phyloP scores from a whole-genome alignment of 1,140 invertebrate species.

The Tetramorium parvispinum region DNA sequence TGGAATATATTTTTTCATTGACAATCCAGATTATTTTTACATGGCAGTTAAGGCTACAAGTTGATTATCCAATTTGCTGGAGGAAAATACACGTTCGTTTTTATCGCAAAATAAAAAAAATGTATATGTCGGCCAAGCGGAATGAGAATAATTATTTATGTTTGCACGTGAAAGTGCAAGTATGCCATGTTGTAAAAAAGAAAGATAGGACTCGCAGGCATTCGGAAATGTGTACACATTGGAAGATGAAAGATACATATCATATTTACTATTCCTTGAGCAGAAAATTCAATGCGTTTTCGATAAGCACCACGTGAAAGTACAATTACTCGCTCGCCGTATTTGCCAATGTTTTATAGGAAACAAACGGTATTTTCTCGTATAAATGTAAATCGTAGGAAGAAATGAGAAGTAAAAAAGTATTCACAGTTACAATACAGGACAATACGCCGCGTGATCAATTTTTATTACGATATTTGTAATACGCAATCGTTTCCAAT shows the following conservation, averaged over 20 bases:
- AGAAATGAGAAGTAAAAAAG: background rate
- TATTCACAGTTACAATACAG: background rate
- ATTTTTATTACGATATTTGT: constrained; percentile 4
- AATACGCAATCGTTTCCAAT: background rate
- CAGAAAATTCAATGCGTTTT: constrained; percentile 36
- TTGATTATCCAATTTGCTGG: constrained; percentile 19
- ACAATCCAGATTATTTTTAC: background rate
- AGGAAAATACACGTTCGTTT: background rate
- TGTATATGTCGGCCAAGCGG: background rate
- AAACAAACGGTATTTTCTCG: background rate
- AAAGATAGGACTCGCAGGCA: constrained; percentile 1
- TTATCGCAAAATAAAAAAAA: constrained; percentile 6
- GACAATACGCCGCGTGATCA: background rate
- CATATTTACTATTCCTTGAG: constrained; percentile 36
- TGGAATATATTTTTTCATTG: background rate
- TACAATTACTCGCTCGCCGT: constrained; percentile 8
- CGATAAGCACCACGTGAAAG: constrained; percentile 56
- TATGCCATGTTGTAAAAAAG: background rate
- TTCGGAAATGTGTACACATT: constrained; percentile 24
- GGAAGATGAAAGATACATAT: constrained; percentile 33
- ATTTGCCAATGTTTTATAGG: constrained; percentile 2
- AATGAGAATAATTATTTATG: background rate
- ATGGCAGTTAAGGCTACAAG: background rate
- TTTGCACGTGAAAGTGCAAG: constrained; percentile 56
- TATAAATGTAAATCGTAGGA: background rate